A percentile compares a stretch with the other conserved stretches of the same genome.
Conservation (phyloP, 2,797 vertebrate genomes). For the Semotilus atromaculatus region DNA sequence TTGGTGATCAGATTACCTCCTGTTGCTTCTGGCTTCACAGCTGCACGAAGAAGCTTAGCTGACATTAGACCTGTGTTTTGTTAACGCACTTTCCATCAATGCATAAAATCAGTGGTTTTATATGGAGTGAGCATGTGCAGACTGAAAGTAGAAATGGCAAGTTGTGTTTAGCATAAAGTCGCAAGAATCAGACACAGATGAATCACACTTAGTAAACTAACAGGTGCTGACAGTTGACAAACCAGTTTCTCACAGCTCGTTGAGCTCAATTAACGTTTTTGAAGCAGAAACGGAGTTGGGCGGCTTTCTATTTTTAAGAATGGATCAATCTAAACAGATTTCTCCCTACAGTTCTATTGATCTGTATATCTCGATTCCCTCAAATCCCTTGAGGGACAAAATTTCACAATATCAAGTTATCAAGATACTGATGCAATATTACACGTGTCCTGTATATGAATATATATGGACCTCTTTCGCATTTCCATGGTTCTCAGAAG, state of each 20-base stretch:
- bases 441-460: neutral
- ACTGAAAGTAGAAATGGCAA: neutral
- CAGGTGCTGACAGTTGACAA: conserved; percentile 35
- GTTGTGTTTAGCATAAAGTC: conserved; percentile 17
- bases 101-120: conserved; percentile 19
- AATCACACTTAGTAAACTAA: conserved; percentile 32
- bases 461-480: neutral
- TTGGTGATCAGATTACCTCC: conserved; percentile 43
- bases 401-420: neutral
- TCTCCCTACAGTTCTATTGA: neutral
- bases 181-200: conserved; percentile 32
- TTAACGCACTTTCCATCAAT: conserved; percentile 22
- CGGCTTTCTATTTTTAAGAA: conserved; percentile 25
- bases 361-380: neutral
- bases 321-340: neutral
- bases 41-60: conserved; percentile 28
- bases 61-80: conserved; percentile 29
- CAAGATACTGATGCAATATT: neutral
- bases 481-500: neutral
- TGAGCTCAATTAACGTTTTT: conserved; percentile 28
- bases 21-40: conserved; percentile 26
- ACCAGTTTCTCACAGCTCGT: conserved; percentile 22
- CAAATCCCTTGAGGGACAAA: neutral
- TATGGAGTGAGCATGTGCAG: conserved; percentile 17
- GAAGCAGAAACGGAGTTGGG: neutral